A percentile compares a stretch with the other conserved stretches of the same genome.
phyloP scores from a whole-genome alignment of 1,140 invertebrate genomes.

The Whitmania pigra region DNA sequence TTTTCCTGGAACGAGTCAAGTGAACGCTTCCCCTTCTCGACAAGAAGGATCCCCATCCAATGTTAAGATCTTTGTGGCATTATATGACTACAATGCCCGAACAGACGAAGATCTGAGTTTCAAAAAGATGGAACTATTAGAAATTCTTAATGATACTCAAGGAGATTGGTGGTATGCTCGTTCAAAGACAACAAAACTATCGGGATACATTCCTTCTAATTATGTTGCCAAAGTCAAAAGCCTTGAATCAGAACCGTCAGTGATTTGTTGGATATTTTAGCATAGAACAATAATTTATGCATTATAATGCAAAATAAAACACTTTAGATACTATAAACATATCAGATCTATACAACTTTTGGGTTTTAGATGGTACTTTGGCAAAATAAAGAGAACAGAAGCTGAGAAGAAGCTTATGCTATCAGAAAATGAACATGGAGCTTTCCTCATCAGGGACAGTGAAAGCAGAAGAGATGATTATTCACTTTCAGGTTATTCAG shows the following conservation, averaged over 20 bases:
- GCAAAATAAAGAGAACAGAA: slow-evolving; percentile 26
- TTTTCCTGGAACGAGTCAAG: background rate
- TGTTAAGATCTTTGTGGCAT: slow-evolving; percentile 72
- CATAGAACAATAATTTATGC: too few species aligned
- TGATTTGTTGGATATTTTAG: background rate
- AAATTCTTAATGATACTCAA: slow-evolving; percentile 93
- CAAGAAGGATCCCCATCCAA: slow-evolving; percentile 15
- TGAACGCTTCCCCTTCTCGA: slow-evolving; percentile 6
- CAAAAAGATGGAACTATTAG: slow-evolving; percentile 91
- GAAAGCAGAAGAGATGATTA: slow-evolving; percentile 25
- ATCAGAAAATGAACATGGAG: slow-evolving; percentile 25
- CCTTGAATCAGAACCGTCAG: slow-evolving; percentile 93
- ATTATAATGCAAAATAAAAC: too few species aligned
- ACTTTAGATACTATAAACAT: too few species aligned
- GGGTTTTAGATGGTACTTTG: slow-evolving; percentile 25
- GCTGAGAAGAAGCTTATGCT: slow-evolving; percentile 25
- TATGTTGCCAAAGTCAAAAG: slow-evolving; percentile 98
- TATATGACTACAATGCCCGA: slow-evolving; percentile 96
- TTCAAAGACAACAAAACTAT: slow-evolving; percentile 45
- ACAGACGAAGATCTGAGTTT: slow-evolving; percentile 97
- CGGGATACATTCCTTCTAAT: slow-evolving; percentile 95
- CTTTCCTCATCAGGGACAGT: slow-evolving; percentile 25
- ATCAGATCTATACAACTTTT: background rate
- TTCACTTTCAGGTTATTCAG: slow-evolving; percentile 23
- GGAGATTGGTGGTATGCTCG: slow-evolving; percentile 96